A percentile compares a stretch with the other conserved stretches of the same genome.
phyloP scores from a whole-genome alignment of 2,888 invertebrate genomes.

The Petrolisthes cinctipes region DNA sequence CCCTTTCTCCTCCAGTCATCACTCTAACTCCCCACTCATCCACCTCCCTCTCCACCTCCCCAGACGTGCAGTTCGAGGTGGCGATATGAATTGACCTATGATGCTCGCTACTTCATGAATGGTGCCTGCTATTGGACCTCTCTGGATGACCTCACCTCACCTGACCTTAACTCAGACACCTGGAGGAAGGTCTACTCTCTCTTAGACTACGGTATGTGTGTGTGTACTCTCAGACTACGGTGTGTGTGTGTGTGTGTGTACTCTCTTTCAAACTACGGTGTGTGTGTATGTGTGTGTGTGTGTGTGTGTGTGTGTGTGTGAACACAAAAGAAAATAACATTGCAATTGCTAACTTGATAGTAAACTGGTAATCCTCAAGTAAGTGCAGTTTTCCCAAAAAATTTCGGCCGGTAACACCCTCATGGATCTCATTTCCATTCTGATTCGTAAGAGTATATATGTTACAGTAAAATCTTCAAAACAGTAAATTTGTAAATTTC shows the following conservation, averaged over 20 bases:
- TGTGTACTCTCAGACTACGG: too few species aligned
- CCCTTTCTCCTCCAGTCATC: too few species aligned
- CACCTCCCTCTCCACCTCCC: neutral
- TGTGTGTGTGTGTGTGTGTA: too few species aligned
- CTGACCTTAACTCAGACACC: neutral
- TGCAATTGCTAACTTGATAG: too few species aligned
- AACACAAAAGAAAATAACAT: too few species aligned
- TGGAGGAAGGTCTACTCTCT: neutral
- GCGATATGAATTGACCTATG: neutral
- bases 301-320: neutral
- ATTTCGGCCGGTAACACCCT: too few species aligned
- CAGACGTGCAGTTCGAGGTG: neutral
- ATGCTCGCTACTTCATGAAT: neutral
- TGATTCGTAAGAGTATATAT: too few species aligned
- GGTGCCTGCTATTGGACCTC: conserved; percentile 3
- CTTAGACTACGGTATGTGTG: neutral
- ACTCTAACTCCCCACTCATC: neutral
- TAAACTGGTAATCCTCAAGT: neutral
- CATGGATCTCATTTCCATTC: too few species aligned
- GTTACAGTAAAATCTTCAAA: too few species aligned
- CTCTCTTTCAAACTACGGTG: too few species aligned
- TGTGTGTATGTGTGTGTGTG: neutral
- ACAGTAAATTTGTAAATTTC: too few species aligned
- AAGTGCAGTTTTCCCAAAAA: neutral
- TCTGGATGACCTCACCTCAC: neutral